Base-by-base conservation (phyloP, 1,140 invertebrate species). In the Panagrolaimus sp. region DNA sequence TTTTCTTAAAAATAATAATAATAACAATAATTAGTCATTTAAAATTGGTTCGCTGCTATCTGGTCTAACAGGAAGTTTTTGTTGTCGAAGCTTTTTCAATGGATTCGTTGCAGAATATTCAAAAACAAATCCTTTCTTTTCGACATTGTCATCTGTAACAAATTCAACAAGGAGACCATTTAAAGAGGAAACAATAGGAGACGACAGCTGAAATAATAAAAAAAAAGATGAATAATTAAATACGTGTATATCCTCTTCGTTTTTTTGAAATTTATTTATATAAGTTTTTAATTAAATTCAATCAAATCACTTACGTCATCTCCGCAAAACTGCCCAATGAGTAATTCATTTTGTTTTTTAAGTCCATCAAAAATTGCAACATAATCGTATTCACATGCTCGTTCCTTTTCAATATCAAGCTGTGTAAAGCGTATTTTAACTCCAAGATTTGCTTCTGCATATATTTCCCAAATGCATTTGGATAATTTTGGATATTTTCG, bases 351-450 rank as follows among this genome's bases (percentile, higher is more conserved):
- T 66, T 25, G 62, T 65, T 31, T 67, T 14, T 23, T 38, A 46
- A 46, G 23, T 9, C 71, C 71, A 45, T 76, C 74, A 63, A 71
- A 76, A 23, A 76, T 68, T 47, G 67, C 65, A 9, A 76, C 46
- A 27, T 73, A 76, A 61, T 76, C 74, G 46, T 76, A 76, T 66
- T 76, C 72, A 42, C 74, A 76, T n/a, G 53, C 65, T 16, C 51
- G 63, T 16, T 75, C 74, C 43, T 48, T 63, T 65, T 76, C 74
- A 8, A 76, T 25, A 23, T 68, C 57, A 53, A 76, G 76, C 9
- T 74, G 62, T 5, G 68, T 74, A 53, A 76, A 76, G 16, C 53
- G 43, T 14, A 76, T 44, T 20, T 66, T 51, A 2, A 76, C 72
- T 23, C 66, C 71, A 23, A 61, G 48, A 13, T 20, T 38, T 25